Evolutionary conservation across 2,797 vertebrate species (phyloP), one percentile per base, ranked within the genome.

Genomic region (Aplochiton taeniatus): DNA sequence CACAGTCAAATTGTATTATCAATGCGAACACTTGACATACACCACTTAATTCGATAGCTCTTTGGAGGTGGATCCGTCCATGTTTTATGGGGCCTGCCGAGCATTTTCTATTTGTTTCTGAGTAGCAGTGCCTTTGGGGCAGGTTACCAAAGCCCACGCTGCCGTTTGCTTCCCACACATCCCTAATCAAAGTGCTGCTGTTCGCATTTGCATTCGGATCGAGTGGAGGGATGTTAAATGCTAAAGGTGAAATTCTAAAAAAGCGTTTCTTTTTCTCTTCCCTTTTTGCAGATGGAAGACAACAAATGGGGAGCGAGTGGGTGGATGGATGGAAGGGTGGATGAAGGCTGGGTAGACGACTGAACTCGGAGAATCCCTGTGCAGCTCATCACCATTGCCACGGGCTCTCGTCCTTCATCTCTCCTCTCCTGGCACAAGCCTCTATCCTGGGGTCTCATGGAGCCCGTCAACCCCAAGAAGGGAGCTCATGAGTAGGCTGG

Each of bases 121-220:
- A 80, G 70, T 56, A 75, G 78, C 76, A 78, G 76, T 11, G 86
- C 87, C 88, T 82, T 76, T 61, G 73, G 51, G 89, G 85, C 77
- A 69, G 85, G 88, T 89, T 89, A 83, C 79, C 81, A 86, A 89
- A 87, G 87, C 87, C 81, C 86, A 85, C 84, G 85, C 87, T 88
- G 87, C 79, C 59, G 81, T 89, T 89, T 85, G 85, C 85, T 85
- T 88, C 85, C 84, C 87, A 87, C 87, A 86, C 85, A 86, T 88
- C 87, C 89, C 86, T 89, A 89, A 89, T 90, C 88, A 89, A 90
- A 90, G 88, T 86, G 83, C 83, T 87, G 86, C 84, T 84, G 85
- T 90, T 88, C 88, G 85, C 86, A 89, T 89, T 87, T 85, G 83
- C 84, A 90, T 91, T 89, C 87, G 83, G 86, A 89, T 88, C 77